Evolutionary conservation across 2,888 invertebrate species (phyloP), one percentile per base, ranked within the genome.

Genomic region (Melangyna quadrimaculata): DNA sequence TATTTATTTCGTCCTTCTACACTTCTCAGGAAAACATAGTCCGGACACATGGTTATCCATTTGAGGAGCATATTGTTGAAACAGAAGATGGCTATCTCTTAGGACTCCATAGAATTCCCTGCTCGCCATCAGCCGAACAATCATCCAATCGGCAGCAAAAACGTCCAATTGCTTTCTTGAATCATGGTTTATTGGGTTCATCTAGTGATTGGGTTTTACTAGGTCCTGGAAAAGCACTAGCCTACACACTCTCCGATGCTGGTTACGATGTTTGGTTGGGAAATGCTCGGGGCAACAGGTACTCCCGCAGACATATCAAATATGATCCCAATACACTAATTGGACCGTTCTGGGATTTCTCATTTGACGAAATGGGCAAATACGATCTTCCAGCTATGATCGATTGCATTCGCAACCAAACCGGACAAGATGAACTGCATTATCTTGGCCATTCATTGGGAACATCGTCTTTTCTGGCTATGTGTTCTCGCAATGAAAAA

Each of bases 351-450:
- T 83, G 82, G 82, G 59, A 83, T 17, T 83, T 63, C 12, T 97
- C 97, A 88, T 98, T 96, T 93, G 96, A 98, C 89, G 97, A 98
- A 91, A 96, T 97, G 93, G 97, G 96, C 0, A 91, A 94, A 61
- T 94, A 95, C 89, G 98, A 98, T 91, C 90, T 98, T 77, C 97
- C 98, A 9, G 96, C 97, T 0, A 95, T 94, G 80, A 94, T 98
- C 69, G 95, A 97, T 90, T 95, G 95, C 89, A 93, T 95, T 9
- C 7, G 37, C 1, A 4, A n/a, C 1, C 6, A 24, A 14, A 40
- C 61, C 9, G 37, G 24, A 24, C 22, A 24, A 3, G 8, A 61
- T 40, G n/a, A 37, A 19, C 3, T 61, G 7, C 14, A 12, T 14
- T 61, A 3, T 5, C n/a, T 61, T 17, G 90, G 89, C 0, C 90